phyloP scores from a whole-genome alignment of 2,888 invertebrate species.

The Lithophane semibrunnea region DNA sequence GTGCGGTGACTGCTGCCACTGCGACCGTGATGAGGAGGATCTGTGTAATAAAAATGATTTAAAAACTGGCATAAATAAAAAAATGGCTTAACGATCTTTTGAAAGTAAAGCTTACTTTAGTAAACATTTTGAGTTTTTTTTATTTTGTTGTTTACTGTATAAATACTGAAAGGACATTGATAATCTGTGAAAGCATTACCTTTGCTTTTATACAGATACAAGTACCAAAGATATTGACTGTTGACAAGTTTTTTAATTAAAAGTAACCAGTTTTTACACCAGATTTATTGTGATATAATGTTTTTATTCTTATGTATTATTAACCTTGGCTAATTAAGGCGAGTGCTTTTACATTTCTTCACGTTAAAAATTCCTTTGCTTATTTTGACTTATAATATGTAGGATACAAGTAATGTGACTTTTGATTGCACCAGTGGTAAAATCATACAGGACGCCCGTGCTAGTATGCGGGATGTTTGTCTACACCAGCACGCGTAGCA shows the following conservation, averaged over 20 bases:
- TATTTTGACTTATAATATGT: too few species aligned
- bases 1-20: constrained; percentile 33
- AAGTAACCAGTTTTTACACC: constrained; percentile 32
- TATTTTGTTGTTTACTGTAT: not conserved
- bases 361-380: not conserved
- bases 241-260: constrained; percentile 7
- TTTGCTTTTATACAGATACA: constrained; percentile 26
- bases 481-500: not conserved
- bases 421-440: not conserved
- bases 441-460: not conserved
- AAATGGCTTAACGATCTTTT: not conserved
- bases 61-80: not conserved
- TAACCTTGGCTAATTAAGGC: constrained; percentile 25
- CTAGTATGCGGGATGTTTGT: not conserved
- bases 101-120: constrained; percentile 28
- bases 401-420: not conserved
- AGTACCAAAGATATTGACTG: not conserved
- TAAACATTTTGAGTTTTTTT: constrained; percentile 23
- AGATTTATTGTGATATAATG: constrained; percentile 17
- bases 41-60: constrained; percentile 9
- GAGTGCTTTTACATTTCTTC: constrained; percentile 24
- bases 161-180: constrained; percentile 22
- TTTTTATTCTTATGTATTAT: not conserved
- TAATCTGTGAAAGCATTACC: not conserved
- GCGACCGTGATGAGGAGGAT: constrained; percentile 30